Conservation (phyloP, 2,888 invertebrate species). For the Noctua janthina region DNA sequence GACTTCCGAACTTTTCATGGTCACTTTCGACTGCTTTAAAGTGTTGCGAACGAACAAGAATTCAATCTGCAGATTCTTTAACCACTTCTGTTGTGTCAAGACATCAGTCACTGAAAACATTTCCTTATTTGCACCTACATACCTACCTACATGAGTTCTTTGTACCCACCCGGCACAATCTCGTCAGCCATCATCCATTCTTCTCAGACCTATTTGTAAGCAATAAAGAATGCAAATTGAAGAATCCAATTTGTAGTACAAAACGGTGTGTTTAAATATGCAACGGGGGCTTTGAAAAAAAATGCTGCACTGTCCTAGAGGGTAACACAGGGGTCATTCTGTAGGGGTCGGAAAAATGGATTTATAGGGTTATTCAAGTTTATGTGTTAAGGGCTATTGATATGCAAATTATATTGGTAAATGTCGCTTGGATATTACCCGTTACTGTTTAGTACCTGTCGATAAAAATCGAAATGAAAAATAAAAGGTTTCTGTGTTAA, state of each 20-base stretch:
- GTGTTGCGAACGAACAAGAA: neutral
- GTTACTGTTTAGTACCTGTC: neutral
- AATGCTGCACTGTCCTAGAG: conserved; percentile 72
- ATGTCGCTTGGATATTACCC: conserved; percentile 23
- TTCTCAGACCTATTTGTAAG: conserved; percentile 74
- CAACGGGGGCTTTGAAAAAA: conserved; percentile 76
- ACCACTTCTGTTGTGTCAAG: conserved; percentile 1
- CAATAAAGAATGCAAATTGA: conserved; percentile 80
- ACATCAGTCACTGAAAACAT: conserved; percentile 9
- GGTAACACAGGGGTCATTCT: conserved; percentile 70
- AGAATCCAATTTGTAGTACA: conserved; percentile 79
- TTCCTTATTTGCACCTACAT: conserved; percentile 5
- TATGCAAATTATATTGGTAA: conserved; percentile 59
- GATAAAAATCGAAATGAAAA: neutral
- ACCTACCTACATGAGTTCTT: conserved; percentile 24
- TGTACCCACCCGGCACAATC: conserved; percentile 58
- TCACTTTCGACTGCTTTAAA: neutral
- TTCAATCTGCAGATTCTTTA: neutral
- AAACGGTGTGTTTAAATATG: conserved; percentile 78
- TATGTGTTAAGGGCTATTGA: conserved; percentile 56
- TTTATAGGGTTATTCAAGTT: conserved; percentile 65
- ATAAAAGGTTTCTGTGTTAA: neutral
- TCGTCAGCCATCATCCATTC: conserved; percentile 71
- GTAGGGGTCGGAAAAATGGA: conserved; percentile 72
- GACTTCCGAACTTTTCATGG: neutral